Evolutionary conservation across 2,888 invertebrate species (phyloP).

Genomic region (Tortrix viridana): DNA sequence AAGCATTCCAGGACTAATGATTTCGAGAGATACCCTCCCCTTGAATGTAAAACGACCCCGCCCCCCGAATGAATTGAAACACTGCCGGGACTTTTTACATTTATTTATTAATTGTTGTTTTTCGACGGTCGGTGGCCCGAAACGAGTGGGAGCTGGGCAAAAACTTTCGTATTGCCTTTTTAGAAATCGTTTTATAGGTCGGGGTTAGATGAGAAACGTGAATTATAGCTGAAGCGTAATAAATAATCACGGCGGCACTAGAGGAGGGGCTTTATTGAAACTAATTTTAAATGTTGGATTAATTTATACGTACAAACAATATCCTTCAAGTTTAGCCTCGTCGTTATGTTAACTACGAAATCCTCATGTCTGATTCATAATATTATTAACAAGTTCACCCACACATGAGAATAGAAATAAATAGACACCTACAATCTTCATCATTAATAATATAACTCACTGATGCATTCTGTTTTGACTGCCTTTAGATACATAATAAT

Average conservation of each 20-base stretch:
- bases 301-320: slow-evolving; percentile 29
- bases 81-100: slow-evolving; percentile 68
- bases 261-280: slow-evolving; percentile 32
- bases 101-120: slow-evolving; percentile 81
- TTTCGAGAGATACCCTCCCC: slow-evolving; percentile 81
- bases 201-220: slow-evolving; percentile 40
- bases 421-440: slow-evolving; percentile 14
- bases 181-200: slow-evolving; percentile 36
- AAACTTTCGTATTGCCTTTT: slow-evolving; percentile 42
- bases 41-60: slow-evolving; percentile 82
- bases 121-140: slow-evolving; percentile 69
- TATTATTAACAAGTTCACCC: slow-evolving; percentile 34
- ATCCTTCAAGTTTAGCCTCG: slow-evolving; percentile 17
- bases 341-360: slow-evolving; percentile 22
- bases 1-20: slow-evolving; percentile 81
- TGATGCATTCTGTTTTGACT: slow-evolving; percentile 32
- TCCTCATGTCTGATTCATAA: slow-evolving; percentile 35
- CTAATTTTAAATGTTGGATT: slow-evolving; percentile 29
- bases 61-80: slow-evolving; percentile 82
- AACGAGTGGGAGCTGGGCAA: slow-evolving; percentile 53
- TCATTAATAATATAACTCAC: slow-evolving; percentile 19
- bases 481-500: slow-evolving; percentile 14
- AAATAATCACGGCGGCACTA: slow-evolving; percentile 17
- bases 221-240: slow-evolving; percentile 38
- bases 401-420: slow-evolving; percentile 27